Percentiles rank a stretch among this genome's conserved stretches.
Evolutionary conservation across 2,888 invertebrate species (phyloP).

Genomic region (Allolobophora icterica): DNA sequence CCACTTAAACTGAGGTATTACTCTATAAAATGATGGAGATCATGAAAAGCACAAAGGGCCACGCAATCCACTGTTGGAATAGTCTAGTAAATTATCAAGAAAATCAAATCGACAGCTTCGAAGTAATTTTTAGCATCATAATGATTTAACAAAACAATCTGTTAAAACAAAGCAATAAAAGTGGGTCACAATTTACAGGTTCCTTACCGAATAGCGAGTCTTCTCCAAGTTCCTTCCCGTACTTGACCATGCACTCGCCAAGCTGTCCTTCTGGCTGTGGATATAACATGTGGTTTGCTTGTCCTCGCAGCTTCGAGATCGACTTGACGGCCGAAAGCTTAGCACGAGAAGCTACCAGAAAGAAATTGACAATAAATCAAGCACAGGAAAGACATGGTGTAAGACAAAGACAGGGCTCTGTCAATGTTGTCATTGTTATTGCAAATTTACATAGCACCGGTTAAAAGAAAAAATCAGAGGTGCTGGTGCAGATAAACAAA

Average conservation of each 20-base stretch:
- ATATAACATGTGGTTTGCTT: conserved; percentile 94
- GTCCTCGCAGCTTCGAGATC: conserved; percentile 94
- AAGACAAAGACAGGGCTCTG: too few species aligned
- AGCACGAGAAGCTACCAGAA: conserved; percentile 67
- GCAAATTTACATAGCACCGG: too few species aligned
- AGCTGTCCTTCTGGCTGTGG: conserved; percentile 97
- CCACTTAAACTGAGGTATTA: too few species aligned
- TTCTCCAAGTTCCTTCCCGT: conserved; percentile 93
- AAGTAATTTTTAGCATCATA: not conserved
- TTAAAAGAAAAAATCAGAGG: too few species aligned
- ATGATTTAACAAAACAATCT: not conserved
- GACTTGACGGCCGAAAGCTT: conserved; percentile 68
- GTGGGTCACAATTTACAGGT: not conserved
- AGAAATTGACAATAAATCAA: not conserved
- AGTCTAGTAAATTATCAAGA: too few species aligned
- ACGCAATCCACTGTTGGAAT: too few species aligned
- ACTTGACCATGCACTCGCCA: conserved; percentile 93
- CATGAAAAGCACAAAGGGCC: too few species aligned
- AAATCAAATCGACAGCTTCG: not conserved
- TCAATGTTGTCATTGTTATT: too few species aligned
- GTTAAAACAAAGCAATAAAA: not conserved
- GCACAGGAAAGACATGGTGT: not conserved
- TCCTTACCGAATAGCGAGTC: conserved; percentile 85
- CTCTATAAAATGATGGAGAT: too few species aligned
- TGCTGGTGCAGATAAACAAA: too few species aligned